phyloP scores from a whole-genome alignment of 1,140 invertebrate species.

The Chelonus insularis region DNA sequence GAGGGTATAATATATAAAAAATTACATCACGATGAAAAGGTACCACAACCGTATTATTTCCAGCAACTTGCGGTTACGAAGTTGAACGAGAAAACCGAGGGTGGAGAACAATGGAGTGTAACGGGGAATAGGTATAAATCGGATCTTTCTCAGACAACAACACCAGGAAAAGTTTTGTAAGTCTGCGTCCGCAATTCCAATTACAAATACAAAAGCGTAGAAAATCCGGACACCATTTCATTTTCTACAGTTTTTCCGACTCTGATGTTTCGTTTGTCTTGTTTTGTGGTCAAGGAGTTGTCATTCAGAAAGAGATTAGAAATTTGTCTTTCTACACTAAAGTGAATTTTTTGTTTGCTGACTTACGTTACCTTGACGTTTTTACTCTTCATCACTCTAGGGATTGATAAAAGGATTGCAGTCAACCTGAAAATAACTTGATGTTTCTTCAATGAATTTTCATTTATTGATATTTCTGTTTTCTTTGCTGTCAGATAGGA shows the following conservation, averaged over 20 bases:
- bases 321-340: no score
- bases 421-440: no score
- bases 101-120: slow-evolving; percentile 15
- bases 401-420: no score
- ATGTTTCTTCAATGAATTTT: no score
- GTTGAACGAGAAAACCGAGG: not conserved
- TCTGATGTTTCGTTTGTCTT: not conserved
- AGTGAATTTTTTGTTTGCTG: no score
- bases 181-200: slow-evolving; percentile 13
- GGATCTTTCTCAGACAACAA: slow-evolving; percentile 7
- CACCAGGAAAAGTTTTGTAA: slow-evolving; percentile 13
- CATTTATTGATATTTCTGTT: no score
- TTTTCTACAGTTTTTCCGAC: not conserved
- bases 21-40: not conserved
- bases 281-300: no score
- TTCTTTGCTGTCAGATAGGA: no score
- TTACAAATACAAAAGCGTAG: slow-evolving; percentile 21
- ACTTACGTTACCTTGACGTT: no score
- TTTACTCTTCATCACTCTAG: no score
- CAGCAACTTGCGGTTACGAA: slow-evolving; percentile 12
- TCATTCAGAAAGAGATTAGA: no score
- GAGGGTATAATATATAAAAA: not conserved
- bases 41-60: not conserved
- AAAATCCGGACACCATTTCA: not conserved
- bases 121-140: slow-evolving; percentile 17